These are phyloP conservation scores for Phragmatobia fuliginosa DNA, from an alignment of 2,888 invertebrate species.

Conservation along the genomic window DNA sequence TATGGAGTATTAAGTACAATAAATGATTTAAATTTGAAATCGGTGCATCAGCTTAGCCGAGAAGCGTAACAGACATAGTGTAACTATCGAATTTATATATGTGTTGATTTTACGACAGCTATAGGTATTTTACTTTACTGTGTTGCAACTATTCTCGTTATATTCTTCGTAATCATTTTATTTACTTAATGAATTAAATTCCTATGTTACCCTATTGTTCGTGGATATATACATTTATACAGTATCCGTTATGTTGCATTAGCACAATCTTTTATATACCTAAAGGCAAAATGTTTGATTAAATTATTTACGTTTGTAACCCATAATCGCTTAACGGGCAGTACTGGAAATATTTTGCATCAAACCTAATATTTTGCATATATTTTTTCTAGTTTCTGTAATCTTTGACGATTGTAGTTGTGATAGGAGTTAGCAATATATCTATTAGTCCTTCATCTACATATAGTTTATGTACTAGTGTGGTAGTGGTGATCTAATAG, in stretches of 20 bases:
- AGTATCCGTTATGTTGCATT: not conserved
- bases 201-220: not conserved
- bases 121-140: no score
- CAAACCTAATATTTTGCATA: no score
- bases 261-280: not conserved
- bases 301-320: slow-evolving; percentile 8
- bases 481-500: no score
- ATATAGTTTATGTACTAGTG: no score
- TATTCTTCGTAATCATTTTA: not conserved
- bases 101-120: no score
- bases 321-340: not conserved
- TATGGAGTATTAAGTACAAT: no score
- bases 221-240: no score
- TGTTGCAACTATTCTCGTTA: no score
- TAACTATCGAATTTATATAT: no score
- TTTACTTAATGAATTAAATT: not conserved
- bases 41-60: no score
- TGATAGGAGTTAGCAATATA: not conserved
- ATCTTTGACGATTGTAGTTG: not conserved
- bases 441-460: not conserved
- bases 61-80: no score
- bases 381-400: not conserved
- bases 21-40: no score
- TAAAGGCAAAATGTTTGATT: not conserved
- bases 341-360: slow-evolving; percentile 2